A percentile compares a stretch with the other conserved stretches of the same genome.
Conservation (phyloP, 2,113 vertebrate genomes). For the Chinchilla lanigera region DNA sequence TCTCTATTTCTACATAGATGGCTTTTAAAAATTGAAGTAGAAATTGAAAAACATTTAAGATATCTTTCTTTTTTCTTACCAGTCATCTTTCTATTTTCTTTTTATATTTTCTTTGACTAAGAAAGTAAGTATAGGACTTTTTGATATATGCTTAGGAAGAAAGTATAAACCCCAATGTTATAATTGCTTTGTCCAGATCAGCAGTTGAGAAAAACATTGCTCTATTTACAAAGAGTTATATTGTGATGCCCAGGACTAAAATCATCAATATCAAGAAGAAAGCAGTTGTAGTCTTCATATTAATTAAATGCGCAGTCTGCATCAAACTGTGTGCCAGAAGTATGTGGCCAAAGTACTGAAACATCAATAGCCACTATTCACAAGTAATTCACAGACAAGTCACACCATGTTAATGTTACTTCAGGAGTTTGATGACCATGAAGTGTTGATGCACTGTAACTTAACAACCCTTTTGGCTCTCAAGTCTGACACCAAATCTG, state of each 20-base stretch:
- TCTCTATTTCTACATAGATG: not conserved
- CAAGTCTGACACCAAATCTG: conserved; percentile 23
- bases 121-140: not conserved
- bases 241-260: not conserved
- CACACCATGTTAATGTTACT: not conserved
- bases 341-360: not conserved
- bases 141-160: not conserved
- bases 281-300: not conserved
- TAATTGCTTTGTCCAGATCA: not conserved
- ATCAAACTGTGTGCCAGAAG: not conserved
- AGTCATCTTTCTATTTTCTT: not conserved
- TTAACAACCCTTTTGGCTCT: not conserved
- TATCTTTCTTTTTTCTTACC: not conserved
- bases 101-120: not conserved
- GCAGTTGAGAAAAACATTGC: not conserved
- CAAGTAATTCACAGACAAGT: not conserved
- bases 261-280: not conserved
- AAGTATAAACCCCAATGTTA: not conserved
- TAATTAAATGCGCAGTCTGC: not conserved
- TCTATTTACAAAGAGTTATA: not conserved
- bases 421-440: not conserved
- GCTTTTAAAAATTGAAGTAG: not conserved
- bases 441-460: not conserved
- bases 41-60: not conserved
- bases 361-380: not conserved